Conservation (phyloP, 2,797 vertebrate species). For the Cryptoprocta ferox region DNA sequence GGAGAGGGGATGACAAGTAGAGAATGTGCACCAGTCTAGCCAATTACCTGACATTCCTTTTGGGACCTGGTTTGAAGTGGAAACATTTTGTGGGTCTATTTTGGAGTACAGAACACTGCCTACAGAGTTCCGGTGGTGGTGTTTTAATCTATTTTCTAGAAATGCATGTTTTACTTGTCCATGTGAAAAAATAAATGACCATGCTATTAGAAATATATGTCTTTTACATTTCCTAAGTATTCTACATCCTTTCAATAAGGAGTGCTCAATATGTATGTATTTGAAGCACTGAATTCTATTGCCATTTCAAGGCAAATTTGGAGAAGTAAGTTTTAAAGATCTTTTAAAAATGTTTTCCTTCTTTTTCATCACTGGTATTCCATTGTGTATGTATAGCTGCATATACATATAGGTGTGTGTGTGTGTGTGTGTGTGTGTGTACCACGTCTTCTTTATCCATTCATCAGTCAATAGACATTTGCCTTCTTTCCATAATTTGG, state of each 20-base stretch:
- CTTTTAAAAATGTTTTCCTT: neutral
- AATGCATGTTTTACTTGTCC: neutral
- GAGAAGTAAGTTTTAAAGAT: neutral
- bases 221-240: conserved; percentile 23
- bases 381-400: no score
- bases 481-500: no score
- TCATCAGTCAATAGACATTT: no score
- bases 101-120: neutral
- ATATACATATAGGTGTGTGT: no score
- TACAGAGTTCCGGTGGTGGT: neutral
- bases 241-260: neutral
- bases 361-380: no score
- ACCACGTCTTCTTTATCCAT: no score
- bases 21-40: neutral
- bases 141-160: neutral
- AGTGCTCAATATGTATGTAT: neutral
- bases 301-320: conserved; percentile 25
- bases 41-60: neutral
- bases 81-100: neutral
- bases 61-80: neutral
- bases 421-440: accelerated
- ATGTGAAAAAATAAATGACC: neutral
- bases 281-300: neutral
- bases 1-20: neutral
- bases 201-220: neutral